Conservation (phyloP, 2,888 invertebrate species). For the Amphipyra berbera region DNA sequence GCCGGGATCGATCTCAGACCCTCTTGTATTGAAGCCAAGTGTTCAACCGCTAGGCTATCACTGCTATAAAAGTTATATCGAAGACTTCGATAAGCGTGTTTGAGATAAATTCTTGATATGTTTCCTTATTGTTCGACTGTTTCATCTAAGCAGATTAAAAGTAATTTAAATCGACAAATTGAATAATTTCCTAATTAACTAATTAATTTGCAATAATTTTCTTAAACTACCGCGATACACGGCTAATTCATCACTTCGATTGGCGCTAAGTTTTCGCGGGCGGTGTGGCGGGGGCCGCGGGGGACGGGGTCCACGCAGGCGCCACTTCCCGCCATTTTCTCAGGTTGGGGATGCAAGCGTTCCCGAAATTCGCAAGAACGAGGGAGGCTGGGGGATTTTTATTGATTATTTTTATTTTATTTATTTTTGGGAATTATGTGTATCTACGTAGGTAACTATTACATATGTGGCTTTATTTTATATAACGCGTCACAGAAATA, state of each 20-base stretch:
- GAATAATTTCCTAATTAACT: not conserved
- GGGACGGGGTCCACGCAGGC: slow-evolving; percentile 80
- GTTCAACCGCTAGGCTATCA: no score
- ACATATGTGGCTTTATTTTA: no score
- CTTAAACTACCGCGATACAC: slow-evolving; percentile 55
- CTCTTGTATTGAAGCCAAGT: no score
- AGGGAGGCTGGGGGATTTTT: slow-evolving; percentile 36
- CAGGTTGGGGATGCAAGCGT: slow-evolving; percentile 69
- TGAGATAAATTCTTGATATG: no score
- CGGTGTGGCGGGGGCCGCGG: slow-evolving; percentile 44
- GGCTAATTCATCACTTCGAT: slow-evolving; percentile 82
- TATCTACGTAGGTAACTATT: not conserved
- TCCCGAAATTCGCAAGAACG: slow-evolving; percentile 38
- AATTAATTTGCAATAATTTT: not conserved
- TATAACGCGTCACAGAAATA: no score
- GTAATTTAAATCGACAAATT: not conserved
- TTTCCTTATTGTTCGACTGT: no score
- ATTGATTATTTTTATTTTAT: not conserved
- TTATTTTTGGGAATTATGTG: not conserved
- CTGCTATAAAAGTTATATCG: no score
- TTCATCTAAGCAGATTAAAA: no score
- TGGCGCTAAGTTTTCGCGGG: slow-evolving; percentile 77
- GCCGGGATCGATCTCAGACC: no score
- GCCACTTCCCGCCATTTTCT: slow-evolving; percentile 84
- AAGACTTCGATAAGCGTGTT: no score